Conservation (phyloP, 2,113 vertebrate species). For the Pelvicachromis taeniatus region DNA sequence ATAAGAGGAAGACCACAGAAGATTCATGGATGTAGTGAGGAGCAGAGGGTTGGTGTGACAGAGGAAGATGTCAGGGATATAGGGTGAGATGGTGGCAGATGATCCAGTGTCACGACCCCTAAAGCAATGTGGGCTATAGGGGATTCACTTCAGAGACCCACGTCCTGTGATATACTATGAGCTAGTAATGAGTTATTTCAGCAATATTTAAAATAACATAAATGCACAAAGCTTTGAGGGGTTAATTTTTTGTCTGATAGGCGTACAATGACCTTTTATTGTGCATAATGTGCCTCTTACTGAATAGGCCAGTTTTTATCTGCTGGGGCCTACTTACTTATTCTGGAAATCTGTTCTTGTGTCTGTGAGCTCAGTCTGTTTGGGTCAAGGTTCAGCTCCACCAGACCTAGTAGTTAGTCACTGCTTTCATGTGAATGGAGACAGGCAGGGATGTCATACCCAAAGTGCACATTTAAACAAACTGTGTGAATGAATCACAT, state of each 20-base stretch:
- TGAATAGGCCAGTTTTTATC: background rate
- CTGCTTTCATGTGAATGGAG: constrained; percentile 20
- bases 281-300: background rate
- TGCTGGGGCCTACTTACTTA: background rate
- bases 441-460: constrained; percentile 10
- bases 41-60: background rate
- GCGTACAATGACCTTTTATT: background rate
- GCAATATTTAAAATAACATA: background rate
- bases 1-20: background rate
- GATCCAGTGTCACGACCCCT: background rate
- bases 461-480: constrained; percentile 22
- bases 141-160: background rate
- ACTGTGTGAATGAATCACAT: constrained; percentile 31
- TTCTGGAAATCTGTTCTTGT: constrained; percentile 1
- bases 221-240: background rate
- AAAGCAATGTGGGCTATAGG: background rate
- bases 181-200: background rate
- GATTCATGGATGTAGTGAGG: background rate
- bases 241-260: background rate
- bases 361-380: constrained; percentile 16
- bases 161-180: background rate
- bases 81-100: background rate
- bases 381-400: constrained; percentile 14
- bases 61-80: background rate
- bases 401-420: constrained; percentile 34